A percentile compares a stretch with the other conserved stretches of the same genome.
Evolutionary conservation across 1,140 invertebrate genomes (phyloP).

Genomic region (Caerostris extrusa): DNA sequence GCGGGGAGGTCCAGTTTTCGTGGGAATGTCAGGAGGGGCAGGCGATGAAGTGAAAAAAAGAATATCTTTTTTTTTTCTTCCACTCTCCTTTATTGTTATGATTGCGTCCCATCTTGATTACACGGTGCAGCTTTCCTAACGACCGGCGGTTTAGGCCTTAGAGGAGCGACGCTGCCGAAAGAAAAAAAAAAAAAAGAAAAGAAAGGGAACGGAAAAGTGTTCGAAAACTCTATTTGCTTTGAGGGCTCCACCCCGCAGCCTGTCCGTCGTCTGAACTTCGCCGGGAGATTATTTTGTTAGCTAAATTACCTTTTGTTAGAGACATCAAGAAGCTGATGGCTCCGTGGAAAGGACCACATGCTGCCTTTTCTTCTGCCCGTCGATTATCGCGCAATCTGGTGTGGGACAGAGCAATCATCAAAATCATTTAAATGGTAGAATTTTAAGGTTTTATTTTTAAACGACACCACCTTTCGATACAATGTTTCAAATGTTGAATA

Average conservation of each 20-base stretch:
- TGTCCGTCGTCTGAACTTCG: conserved; percentile 30
- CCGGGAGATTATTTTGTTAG: conserved; percentile 68
- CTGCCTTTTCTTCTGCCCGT: no score
- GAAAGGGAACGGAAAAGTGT: conserved; percentile 24
- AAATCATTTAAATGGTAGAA: no score
- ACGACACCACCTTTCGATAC: no score
- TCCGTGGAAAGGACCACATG: background rate
- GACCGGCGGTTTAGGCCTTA: conserved; percentile 66
- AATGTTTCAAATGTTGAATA: no score
- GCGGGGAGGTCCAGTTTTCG: conserved; percentile 23
- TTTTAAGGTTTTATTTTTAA: no score
- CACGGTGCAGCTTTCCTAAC: conserved; percentile 54
- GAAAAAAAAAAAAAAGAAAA: conserved; percentile 3
- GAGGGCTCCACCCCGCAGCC: conserved; percentile 37
- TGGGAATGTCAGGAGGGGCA: conserved; percentile 48
- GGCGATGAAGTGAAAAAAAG: background rate
- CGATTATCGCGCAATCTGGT: no score
- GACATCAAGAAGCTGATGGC: background rate
- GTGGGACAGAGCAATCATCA: no score
- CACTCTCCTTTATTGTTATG: background rate
- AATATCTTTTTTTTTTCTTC: background rate
- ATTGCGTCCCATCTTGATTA: conserved; percentile 59
- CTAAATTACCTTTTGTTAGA: conserved; percentile 70
- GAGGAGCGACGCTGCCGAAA: background rate
- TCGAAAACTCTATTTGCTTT: conserved; percentile 74